Evolutionary conservation across 2,797 vertebrate genomes (phyloP).

Genomic region (Labeo calbasu): DNA sequence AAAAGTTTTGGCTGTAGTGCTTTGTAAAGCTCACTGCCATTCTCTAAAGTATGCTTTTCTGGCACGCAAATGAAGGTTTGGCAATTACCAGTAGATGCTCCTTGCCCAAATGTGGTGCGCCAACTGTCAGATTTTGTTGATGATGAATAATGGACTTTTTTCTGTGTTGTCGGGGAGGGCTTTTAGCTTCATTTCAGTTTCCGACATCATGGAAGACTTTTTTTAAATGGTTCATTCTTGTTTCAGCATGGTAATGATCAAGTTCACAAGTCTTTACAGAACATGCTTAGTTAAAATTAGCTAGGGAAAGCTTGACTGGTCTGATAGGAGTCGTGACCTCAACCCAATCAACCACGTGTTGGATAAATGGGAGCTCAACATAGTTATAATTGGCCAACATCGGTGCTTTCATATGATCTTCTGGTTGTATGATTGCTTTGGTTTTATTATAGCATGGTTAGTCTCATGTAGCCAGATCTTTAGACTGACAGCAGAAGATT

Average conservation of each 20-base stretch:
- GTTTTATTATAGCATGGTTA: not conserved
- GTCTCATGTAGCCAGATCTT: too few species aligned
- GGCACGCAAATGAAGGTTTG: slow-evolving; percentile 6
- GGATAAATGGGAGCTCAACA: slow-evolving; percentile 4
- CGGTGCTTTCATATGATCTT: not conserved
- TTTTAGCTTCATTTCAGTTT: not conserved
- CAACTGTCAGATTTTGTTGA: slow-evolving; percentile 15
- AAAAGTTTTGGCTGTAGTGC: slow-evolving; percentile 6
- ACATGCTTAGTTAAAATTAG: not conserved
- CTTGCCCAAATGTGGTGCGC: not conserved
- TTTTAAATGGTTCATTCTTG: not conserved
- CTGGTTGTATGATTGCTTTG: not conserved
- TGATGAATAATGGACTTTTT: slow-evolving; percentile 19
- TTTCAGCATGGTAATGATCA: not conserved
- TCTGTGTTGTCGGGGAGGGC: not conserved
- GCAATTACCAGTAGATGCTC: slow-evolving; percentile 1
- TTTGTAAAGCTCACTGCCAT: not conserved
- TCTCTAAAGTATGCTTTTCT: slow-evolving; percentile 27
- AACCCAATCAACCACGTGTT: slow-evolving; percentile 6
- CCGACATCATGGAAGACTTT: not conserved
- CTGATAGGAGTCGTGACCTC: not conserved
- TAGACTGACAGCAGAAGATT: too few species aligned
- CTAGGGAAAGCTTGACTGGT: not conserved
- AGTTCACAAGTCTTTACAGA: not conserved
- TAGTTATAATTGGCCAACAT: slow-evolving; percentile 17